phyloP scores from a whole-genome alignment of 2,888 invertebrate genomes.

The Plebejus melissa region DNA sequence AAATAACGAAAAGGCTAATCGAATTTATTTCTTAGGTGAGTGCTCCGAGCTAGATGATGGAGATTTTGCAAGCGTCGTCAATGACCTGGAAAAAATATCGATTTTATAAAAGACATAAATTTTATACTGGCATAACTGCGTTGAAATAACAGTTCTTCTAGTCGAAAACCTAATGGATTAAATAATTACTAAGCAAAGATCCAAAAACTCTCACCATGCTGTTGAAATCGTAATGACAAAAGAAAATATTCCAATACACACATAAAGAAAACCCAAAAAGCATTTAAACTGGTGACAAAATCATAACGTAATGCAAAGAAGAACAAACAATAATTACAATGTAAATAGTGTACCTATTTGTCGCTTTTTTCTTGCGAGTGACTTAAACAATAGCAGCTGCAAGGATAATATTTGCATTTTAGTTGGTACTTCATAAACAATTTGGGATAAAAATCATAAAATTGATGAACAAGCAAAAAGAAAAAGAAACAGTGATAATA shows the following conservation, averaged over 20 bases:
- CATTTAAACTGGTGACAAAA: conserved; percentile 30
- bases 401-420: conserved; percentile 62
- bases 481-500: conserved; percentile 30
- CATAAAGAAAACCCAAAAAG: conserved; percentile 34
- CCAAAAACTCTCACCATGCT: conserved; percentile 35
- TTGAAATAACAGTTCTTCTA: background rate
- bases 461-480: conserved; percentile 32
- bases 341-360: conserved; percentile 73
- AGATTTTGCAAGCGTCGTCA: conserved; percentile 67
- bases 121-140: background rate
- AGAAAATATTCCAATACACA: conserved; percentile 32
- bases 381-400: conserved; percentile 79
- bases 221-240: conserved; percentile 32
- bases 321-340: conserved; percentile 57
- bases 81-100: conserved; percentile 54
- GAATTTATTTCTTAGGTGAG: conserved; percentile 54
- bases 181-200: background rate
- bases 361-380: conserved; percentile 72
- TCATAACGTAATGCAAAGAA: conserved; percentile 44
- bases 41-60: conserved; percentile 64
- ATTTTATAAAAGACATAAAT: background rate
- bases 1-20: background rate
- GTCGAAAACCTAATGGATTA: background rate
- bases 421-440: conserved; percentile 49
- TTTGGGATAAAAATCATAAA: conserved; percentile 31